Evolutionary conservation across 64 coral and sea anemone genomes (phyloP).

Genomic region (Pocillopora damicornis): DNA sequence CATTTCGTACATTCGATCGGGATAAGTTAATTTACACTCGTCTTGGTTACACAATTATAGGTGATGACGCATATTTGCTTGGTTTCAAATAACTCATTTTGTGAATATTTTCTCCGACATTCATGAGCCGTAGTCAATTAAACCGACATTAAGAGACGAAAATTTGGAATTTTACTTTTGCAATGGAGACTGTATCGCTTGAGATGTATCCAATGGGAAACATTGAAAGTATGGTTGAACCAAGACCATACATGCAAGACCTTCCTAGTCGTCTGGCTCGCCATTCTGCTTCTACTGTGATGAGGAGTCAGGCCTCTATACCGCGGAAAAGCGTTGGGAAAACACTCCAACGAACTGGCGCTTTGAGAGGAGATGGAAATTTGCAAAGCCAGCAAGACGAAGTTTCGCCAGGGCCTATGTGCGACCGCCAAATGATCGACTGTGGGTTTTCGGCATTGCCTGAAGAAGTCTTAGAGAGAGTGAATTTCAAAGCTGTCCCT

Average conservation of each 20-base stretch:
- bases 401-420: neutral
- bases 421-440: neutral
- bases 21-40: neutral
- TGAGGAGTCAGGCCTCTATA: slow-evolving; percentile 17
- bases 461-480: slow-evolving; percentile 33
- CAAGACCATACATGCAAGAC: slow-evolving; percentile 13
- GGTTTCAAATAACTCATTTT: neutral
- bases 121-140: neutral
- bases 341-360: slow-evolving; percentile 25
- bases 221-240: neutral
- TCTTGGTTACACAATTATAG: neutral
- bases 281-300: slow-evolving; percentile 40
- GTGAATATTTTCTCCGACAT: neutral
- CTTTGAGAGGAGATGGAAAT: slow-evolving; percentile 11
- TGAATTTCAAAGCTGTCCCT: slow-evolving; percentile 80
- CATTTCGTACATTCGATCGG: neutral
- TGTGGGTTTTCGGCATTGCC: neutral
- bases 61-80: neutral
- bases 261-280: slow-evolving; percentile 50
- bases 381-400: neutral
- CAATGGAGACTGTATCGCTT: slow-evolving; percentile 11
- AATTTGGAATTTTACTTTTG: neutral
- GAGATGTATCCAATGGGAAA: neutral
- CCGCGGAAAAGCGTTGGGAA: neutral
- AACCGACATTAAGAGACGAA: neutral